phyloP scores from a whole-genome alignment of 2,888 invertebrate species.

The Acrobasis repandana region DNA sequence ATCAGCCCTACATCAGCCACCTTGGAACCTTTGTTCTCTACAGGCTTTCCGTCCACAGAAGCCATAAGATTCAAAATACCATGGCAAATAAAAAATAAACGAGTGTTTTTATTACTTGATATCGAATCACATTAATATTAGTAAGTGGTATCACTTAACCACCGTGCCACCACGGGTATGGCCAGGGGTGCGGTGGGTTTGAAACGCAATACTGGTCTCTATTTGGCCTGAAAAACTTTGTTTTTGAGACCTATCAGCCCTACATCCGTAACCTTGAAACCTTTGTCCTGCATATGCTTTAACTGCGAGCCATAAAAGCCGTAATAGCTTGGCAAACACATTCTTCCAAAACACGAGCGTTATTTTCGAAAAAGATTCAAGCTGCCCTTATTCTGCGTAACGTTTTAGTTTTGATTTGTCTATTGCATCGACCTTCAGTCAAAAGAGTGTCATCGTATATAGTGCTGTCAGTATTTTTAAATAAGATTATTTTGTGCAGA shows the following conservation, averaged over 20 bases:
- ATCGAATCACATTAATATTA: too few relatives aligned
- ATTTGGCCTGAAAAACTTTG: neutral
- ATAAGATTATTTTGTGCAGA: too few relatives aligned
- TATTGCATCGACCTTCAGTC: too few relatives aligned
- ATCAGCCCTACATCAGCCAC: neutral
- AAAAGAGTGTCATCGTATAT: too few relatives aligned
- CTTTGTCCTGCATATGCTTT: neutral
- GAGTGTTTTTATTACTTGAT: too few relatives aligned
- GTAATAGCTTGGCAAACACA: neutral
- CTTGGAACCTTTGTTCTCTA: neutral
- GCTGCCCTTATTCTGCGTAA: neutral
- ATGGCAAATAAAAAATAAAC: neutral
- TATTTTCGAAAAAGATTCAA: conserved; percentile 1
- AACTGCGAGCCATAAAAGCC: neutral
- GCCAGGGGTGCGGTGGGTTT: too few relatives aligned
- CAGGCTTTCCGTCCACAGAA: neutral
- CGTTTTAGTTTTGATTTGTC: neutral
- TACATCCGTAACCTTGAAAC: neutral
- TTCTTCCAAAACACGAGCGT: neutral
- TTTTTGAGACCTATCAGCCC: neutral
- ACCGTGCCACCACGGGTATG: too few relatives aligned
- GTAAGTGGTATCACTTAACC: too few relatives aligned
- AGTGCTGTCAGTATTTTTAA: too few relatives aligned
- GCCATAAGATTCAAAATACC: neutral
- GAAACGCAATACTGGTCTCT: neutral